These are phyloP conservation scores for Mastomys natalensis DNA, from an alignment of 2,113 vertebrate genomes.

Conservation along the genomic window DNA sequence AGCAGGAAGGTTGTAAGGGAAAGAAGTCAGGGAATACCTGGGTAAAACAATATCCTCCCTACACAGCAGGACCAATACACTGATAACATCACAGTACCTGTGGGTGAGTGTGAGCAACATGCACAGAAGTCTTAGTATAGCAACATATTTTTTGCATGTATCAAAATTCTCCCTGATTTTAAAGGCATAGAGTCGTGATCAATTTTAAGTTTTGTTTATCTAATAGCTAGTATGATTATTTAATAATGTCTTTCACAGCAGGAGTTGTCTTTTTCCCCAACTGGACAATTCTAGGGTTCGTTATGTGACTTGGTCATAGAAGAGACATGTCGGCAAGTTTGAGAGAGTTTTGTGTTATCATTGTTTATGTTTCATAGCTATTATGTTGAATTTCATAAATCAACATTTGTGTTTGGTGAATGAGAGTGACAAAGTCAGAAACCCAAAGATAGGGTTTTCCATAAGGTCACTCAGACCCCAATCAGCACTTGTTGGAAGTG, in stretches of 20 bases:
- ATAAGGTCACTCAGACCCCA: not conserved
- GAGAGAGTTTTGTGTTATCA: not conserved
- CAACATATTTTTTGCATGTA: not conserved
- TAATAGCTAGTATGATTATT: not conserved
- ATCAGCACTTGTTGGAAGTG: not conserved
- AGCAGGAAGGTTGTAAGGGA: not conserved
- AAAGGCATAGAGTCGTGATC: not conserved
- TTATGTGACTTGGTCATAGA: not conserved
- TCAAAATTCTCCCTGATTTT: not conserved
- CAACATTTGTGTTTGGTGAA: not conserved
- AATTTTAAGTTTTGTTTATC: not conserved
- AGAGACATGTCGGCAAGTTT: not conserved
- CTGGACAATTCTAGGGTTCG: not conserved
- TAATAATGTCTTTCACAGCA: not conserved
- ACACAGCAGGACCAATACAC: not conserved
- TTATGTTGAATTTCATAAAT: not conserved
- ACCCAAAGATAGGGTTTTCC: not conserved
- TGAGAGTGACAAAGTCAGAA: not conserved
- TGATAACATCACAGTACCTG: not conserved
- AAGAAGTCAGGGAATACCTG: not conserved
- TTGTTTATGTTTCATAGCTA: not conserved
- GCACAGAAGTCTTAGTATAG: not conserved
- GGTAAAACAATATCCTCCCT: not conserved
- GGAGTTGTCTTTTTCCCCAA: not conserved
- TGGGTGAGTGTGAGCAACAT: not conserved